Evolutionary conservation across 2,888 invertebrate species (phyloP).

Genomic region (Periphyllus acericola): DNA sequence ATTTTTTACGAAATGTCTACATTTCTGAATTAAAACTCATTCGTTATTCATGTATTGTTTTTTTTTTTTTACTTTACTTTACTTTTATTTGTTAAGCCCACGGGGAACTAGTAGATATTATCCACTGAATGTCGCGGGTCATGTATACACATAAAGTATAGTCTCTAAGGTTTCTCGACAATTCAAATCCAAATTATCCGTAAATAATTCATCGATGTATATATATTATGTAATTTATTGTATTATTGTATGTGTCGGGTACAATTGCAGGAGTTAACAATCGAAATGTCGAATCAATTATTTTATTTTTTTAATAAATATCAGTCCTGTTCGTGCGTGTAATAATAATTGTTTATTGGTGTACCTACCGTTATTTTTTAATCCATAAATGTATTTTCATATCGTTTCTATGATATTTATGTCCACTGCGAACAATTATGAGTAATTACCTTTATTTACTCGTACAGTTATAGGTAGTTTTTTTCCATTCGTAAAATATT

Average conservation of each 20-base stretch:
- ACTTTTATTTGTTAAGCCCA: not conserved
- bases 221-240: not conserved
- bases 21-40: slow-evolving; percentile 48
- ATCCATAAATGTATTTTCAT: too few relatives aligned
- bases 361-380: too few relatives aligned
- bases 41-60: slow-evolving; percentile 43
- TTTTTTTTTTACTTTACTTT: not conserved
- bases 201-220: not conserved
- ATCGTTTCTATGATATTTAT: too few relatives aligned
- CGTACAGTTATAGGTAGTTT: too few relatives aligned
- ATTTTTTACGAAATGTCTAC: slow-evolving; percentile 28
- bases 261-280: not conserved
- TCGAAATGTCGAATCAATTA: not conserved
- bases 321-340: not conserved
- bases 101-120: slow-evolving; percentile 29
- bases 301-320: not conserved
- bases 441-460: too few relatives aligned
- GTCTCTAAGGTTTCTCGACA: slow-evolving; percentile 21
- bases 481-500: too few relatives aligned
- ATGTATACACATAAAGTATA: not conserved
- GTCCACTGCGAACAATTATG: too few relatives aligned
- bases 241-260: slow-evolving; percentile 7
- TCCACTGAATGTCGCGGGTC: slow-evolving; percentile 14
- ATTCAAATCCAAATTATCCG: slow-evolving; percentile 22
- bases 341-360: not conserved